A percentile compares a stretch with the other conserved stretches of the same genome.
Conservation (phyloP, 2,797 vertebrate species). For the Tapera naevia region DNA sequence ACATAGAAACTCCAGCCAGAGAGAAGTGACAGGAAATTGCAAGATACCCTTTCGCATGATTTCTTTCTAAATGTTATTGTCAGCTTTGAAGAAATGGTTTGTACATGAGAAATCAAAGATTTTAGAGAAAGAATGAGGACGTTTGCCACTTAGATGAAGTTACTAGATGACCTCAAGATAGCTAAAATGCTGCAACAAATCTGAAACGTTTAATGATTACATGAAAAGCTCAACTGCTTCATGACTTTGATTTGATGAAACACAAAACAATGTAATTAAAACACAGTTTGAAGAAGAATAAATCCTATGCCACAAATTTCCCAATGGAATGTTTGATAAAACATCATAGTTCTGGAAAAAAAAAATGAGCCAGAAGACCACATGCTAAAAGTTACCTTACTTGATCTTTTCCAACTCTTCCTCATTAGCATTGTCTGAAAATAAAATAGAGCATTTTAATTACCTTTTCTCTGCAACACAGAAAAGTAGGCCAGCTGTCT, state of each 20-base stretch:
- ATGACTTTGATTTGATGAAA: background rate
- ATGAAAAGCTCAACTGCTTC: background rate
- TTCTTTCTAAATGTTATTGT: background rate
- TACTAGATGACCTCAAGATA: background rate
- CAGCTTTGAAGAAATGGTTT: background rate
- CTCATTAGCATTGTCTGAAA: constrained; percentile 98
- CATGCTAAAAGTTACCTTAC: constrained; percentile 98
- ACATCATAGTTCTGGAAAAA: background rate
- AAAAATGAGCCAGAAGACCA: constrained; percentile 48
- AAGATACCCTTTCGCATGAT: background rate
- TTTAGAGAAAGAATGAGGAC: background rate
- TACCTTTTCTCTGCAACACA: constrained; percentile 74
- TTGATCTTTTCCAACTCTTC: constrained; percentile 99
- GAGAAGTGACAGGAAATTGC: background rate
- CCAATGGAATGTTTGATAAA: constrained; percentile 15
- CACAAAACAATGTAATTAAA: background rate
- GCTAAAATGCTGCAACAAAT: background rate
- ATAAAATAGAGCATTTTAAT: constrained; percentile 93
- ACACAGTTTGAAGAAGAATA: constrained; percentile 2
- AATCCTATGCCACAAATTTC: background rate
- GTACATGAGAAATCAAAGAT: background rate
- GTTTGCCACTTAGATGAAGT: background rate
- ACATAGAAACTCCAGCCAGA: background rate
- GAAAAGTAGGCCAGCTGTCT: constrained; percentile 34
- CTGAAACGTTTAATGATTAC: background rate